Base-by-base conservation (phyloP, 2,113 vertebrate genomes). In the Phocoena sinus region DNA sequence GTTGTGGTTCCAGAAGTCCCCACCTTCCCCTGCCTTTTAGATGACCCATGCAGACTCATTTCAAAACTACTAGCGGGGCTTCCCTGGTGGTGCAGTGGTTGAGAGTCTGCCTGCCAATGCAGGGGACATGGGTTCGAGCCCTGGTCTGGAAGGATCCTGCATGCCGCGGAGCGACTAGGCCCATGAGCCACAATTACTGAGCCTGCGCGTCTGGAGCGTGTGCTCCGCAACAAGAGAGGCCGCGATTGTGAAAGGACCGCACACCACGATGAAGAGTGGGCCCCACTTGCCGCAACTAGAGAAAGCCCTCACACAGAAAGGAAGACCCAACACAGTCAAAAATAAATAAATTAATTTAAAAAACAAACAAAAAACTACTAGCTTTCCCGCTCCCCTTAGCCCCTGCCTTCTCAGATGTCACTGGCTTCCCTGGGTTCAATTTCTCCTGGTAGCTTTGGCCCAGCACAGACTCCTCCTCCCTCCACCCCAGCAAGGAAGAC, bases 171-270 rank as follows among this genome's bases (percentile, higher is more conserved):
- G 10, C 10, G 9, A 11, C 44, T 47, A 11, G 9, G 44, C 44
- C 44, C 0, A 2, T 47, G 44, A 47, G 44, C 44, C 9, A 47
- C 10, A 47, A 47, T 47, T 47, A 11, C 44, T 47, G 44, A 11
- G 44, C 10, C 44, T 47, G 44, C 0, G 44, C 0, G 9, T 47
- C 0, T 47, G 44, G 44, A 47, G 44, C 44, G 0, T 47, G 44
- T 47, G 44, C 9, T 47, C 44, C 44, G 2, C 44, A 47, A 10
- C 9, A 47, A 47, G 44, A 47, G 44, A 11, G 44, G 44, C 44
- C 44, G 44, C 44, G 8, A 47, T 11, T 11, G 44, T 47, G 44
- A 47, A 9, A 47, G 44, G 44, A 10, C 44, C 44, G 44, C 44
- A 9, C 44, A 47, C 44, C 2, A 9, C 44, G 44, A 47, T 47